Base-by-base conservation (phyloP, 2,797 vertebrate genomes). In the Gadopsis bispinosus region DNA sequence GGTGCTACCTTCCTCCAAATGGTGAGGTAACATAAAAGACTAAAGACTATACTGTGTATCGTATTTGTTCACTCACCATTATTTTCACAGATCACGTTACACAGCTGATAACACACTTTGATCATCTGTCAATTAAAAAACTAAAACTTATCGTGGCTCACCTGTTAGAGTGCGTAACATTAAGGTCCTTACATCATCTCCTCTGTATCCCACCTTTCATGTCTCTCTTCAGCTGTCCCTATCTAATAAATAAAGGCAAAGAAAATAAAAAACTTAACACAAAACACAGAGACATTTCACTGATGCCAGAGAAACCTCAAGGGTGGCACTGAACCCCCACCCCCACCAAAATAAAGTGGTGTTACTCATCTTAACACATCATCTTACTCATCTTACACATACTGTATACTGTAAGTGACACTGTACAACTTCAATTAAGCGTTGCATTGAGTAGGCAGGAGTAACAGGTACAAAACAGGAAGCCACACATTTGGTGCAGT, bases 391-490 rank as follows among this genome's bases (percentile, higher is more conserved):
- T 11, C 37, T 9, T 26, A 20, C 31, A 29, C 70, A 60, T 35
- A 50, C 22, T 7, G 1, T 7, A 1, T 35, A 48, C 17, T 39
- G n/a, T 63, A 53, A 0, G 4, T 11, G n/a, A 50, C 1, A 47
- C n/a, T 47, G 17, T 39, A 51, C 26, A 62, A 14, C 35, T 79
- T 61, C 47, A 68, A 58, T 65, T 43, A 51, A 5, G 13, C 0
- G 4, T 7, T 69, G 16, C 17, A n/a, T 48, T 45, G 39, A 72
- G 55, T 12, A 33, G 2, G 39, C 51, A 59, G 20, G 9, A 84
- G 63, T 19, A 82, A 56, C 75, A 79, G 56, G 64, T 79, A 69
- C 79, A 84, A 22, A 85, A 88, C 91, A 91, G 92, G 91, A 93
- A 91, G 70, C 77, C 67, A 50, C 71, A 84, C 4, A 61, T 81